These are phyloP conservation scores for Grantiella picta DNA, from an alignment of 2,113 vertebrate genomes.

Conservation along the genomic window DNA sequence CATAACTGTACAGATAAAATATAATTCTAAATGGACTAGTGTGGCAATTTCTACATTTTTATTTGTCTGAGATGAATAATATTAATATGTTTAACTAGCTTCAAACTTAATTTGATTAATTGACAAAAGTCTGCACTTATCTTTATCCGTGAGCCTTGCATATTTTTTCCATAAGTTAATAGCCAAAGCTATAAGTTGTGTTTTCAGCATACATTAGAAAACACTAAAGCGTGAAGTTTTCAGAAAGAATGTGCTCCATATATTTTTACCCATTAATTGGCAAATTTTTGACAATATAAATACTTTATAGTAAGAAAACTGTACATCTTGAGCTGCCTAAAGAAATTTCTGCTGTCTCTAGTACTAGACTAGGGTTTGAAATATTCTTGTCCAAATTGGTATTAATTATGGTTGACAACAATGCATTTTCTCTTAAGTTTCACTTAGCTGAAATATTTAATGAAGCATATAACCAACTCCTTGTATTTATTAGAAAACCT, in stretches of 20 bases:
- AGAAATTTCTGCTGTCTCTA: background rate
- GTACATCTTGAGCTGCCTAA: background rate
- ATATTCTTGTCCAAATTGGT: background rate
- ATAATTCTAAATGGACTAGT: background rate
- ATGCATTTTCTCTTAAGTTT: background rate
- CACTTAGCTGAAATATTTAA: slow-evolving; percentile 14
- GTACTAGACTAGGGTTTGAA: background rate
- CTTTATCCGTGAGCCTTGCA: background rate
- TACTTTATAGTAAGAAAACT: background rate
- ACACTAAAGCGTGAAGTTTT: background rate
- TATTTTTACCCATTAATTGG: slow-evolving; percentile 10
- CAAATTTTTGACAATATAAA: background rate
- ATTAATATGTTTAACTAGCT: background rate
- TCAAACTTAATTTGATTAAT: background rate
- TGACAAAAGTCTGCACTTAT: background rate
- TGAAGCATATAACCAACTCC: background rate
- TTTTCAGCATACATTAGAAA: background rate
- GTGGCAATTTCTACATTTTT: background rate
- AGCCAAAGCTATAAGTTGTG: background rate
- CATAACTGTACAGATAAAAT: background rate
- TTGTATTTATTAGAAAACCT: slow-evolving; percentile 8
- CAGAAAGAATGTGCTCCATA: background rate
- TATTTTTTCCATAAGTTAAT: background rate
- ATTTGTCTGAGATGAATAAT: background rate
- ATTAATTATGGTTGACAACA: background rate